Conservation (phyloP, 2,797 vertebrate species). For the Coracias cyanogaster region DNA sequence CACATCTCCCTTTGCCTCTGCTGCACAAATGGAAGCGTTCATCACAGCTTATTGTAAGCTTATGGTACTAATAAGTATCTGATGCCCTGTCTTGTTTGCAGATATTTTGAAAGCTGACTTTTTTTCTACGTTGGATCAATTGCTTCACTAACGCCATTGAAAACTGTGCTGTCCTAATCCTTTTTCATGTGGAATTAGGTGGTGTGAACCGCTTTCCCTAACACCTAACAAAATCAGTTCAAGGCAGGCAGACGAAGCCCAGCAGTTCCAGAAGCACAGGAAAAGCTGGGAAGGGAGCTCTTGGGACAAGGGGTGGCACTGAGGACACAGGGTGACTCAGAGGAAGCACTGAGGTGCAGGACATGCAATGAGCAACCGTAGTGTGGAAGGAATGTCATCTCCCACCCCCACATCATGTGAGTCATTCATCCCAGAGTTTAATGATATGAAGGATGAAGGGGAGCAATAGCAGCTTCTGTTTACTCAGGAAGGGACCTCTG, state of each 20-base stretch:
- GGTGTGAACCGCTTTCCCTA: neutral
- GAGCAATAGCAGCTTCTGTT: neutral
- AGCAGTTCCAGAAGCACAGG: neutral
- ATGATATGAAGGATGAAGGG: neutral
- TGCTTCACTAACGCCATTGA: neutral
- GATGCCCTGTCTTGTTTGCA: neutral
- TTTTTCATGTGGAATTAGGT: neutral
- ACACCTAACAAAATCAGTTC: neutral
- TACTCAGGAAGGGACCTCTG: neutral
- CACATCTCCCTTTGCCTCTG: neutral
- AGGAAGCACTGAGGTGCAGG: neutral
- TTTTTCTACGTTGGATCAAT: neutral
- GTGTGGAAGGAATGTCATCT: neutral
- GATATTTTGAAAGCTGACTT: neutral
- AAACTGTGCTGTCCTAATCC: neutral
- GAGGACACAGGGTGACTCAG: neutral
- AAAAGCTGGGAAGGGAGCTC: neutral
- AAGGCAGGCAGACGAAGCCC: neutral
- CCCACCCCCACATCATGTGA: neutral
- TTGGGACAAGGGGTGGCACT: fast-evolving
- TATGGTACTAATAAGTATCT: conserved; percentile 9
- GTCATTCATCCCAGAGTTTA: neutral
- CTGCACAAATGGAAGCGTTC: neutral
- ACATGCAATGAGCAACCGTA: neutral
- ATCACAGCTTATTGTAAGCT: neutral